Percentiles rank a stretch among this genome's conserved stretches.
Conservation (phyloP, 2,797 vertebrate species). For the Enteromius treurensis region DNA sequence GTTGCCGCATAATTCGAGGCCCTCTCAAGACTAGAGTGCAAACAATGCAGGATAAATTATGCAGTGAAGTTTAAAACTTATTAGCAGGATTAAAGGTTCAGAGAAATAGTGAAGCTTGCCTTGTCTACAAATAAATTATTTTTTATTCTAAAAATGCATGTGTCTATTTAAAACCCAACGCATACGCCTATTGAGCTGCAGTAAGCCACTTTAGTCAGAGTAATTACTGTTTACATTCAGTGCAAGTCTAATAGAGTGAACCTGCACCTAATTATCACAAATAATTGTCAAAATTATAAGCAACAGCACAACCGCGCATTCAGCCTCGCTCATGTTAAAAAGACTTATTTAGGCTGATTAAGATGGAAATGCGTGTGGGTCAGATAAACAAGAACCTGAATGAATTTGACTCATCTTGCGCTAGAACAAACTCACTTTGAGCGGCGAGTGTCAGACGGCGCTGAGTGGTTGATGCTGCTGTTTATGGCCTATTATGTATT, state of each 20-base stretch:
- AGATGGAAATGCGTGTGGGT: constrained; percentile 54
- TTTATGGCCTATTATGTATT: constrained; percentile 32
- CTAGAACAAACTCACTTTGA: constrained; percentile 39
- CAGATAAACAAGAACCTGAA: constrained; percentile 55
- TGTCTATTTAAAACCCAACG: constrained; percentile 46
- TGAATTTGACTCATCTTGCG: constrained; percentile 45
- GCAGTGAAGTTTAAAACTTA: background rate
- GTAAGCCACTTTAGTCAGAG: constrained; percentile 56
- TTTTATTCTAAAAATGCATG: constrained; percentile 31
- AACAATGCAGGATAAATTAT: background rate
- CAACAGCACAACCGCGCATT: background rate
- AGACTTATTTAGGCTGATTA: constrained; percentile 25
- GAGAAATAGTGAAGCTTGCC: background rate
- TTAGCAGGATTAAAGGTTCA: background rate
- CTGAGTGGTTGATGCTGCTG: background rate
- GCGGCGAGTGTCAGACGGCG: background rate
- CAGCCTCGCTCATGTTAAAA: background rate
- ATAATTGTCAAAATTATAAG: constrained; percentile 69
- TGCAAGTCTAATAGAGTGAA: constrained; percentile 44
- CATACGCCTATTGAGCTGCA: constrained; percentile 62
- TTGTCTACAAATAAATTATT: background rate
- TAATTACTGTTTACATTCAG: constrained; percentile 68
- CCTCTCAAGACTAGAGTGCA: background rate
- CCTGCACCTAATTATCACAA: constrained; percentile 65
- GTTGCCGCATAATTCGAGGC: background rate